phyloP scores from a whole-genome alignment of 23 tunicate species.

The Ascidia mentula region DNA sequence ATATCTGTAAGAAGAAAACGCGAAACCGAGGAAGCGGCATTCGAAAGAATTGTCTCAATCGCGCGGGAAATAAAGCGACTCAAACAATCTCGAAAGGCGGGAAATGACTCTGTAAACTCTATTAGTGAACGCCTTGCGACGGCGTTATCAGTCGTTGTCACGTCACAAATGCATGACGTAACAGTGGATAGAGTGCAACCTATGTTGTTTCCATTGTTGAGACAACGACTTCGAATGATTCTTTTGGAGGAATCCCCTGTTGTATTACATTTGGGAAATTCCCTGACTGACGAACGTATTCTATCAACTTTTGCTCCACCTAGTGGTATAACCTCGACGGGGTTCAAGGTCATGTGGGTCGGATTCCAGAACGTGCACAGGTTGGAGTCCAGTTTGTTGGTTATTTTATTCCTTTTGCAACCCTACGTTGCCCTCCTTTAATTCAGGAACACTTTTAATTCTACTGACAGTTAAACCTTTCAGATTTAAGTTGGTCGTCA shows the following conservation, averaged over 20 bases:
- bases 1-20: background rate
- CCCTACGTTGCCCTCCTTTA: too few relatives aligned
- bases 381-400: too few relatives aligned
- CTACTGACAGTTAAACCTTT: too few relatives aligned
- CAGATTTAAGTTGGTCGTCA: conserved; percentile 32
- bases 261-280: conserved; percentile 4
- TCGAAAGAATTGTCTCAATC: conserved; percentile 24
- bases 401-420: too few relatives aligned
- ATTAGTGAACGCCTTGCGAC: conserved; percentile 16
- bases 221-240: conserved; percentile 18
- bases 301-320: conserved; percentile 18
- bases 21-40: background rate
- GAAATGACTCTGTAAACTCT: conserved; percentile 22
- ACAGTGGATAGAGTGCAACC: conserved; percentile 6
- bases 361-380: conserved; percentile 40
- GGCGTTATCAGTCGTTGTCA: conserved; percentile 15
- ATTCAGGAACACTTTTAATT: too few relatives aligned
- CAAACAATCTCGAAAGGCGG: conserved; percentile 7
- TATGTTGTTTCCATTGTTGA: conserved; percentile 20
- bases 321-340: conserved; percentile 12
- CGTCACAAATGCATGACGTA: background rate
- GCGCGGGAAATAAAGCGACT: conserved; percentile 29
- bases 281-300: background rate
- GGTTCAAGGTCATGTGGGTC: conserved; percentile 36
- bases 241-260: conserved; percentile 6